Evolutionary conservation across 1,140 invertebrate genomes (phyloP).

Genomic region (Sycophila sp.): DNA sequence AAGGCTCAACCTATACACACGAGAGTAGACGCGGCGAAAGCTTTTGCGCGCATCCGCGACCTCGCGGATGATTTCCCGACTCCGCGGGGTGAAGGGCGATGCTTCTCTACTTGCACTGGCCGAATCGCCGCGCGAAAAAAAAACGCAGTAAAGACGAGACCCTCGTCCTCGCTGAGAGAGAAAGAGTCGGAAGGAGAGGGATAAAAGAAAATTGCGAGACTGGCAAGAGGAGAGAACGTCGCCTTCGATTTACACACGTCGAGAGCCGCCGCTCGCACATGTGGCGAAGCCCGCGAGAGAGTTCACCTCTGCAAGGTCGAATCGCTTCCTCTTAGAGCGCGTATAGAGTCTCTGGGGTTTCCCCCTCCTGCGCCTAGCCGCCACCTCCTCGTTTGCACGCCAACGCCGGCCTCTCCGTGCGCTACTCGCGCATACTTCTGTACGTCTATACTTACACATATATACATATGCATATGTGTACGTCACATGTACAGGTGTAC

Average conservation of each 20-base stretch:
- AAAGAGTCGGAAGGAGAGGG: background rate
- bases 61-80: too few species aligned
- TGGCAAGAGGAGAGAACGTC: background rate
- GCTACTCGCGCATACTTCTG: too few species aligned
- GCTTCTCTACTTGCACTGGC: too few species aligned
- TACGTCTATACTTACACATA: too few species aligned
- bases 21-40: too few species aligned
- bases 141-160: too few species aligned
- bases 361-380: conserved; percentile 16
- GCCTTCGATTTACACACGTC: conserved; percentile 11
- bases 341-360: conserved; percentile 40
- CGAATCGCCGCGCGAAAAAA: background rate
- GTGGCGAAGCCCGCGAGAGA: conserved; percentile 43
- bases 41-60: too few species aligned
- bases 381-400: background rate
- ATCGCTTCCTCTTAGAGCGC: conserved; percentile 41
- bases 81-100: too few species aligned
- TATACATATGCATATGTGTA: background rate
- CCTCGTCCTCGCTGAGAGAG: background rate
- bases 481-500: too few species aligned
- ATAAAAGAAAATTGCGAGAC: background rate
- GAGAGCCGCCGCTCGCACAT: conserved; percentile 11
- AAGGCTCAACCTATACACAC: too few species aligned
- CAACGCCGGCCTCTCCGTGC: background rate
- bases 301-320: conserved; percentile 49